A percentile compares a stretch with the other conserved stretches of the same genome.
phyloP scores from a whole-genome alignment of 2,888 invertebrate genomes.

The Netelia virgata region DNA sequence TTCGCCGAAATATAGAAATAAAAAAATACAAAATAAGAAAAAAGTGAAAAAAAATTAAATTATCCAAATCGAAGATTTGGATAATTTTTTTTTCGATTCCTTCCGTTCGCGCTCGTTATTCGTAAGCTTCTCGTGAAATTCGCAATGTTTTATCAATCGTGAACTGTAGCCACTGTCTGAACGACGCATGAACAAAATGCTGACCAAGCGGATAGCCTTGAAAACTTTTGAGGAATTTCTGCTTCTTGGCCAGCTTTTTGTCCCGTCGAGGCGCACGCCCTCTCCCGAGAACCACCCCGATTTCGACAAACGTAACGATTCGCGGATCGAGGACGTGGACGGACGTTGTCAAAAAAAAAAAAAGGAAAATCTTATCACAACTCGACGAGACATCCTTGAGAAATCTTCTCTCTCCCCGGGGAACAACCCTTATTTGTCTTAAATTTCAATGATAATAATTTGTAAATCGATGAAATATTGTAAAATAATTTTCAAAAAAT shows the following conservation, averaged over 20 bases:
- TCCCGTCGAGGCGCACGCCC: background rate
- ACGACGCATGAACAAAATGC: constrained; percentile 27
- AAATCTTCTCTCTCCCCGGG: no score
- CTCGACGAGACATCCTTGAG: no score
- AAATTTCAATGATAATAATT: no score
- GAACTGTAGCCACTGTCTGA: background rate
- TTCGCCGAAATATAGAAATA: constrained; percentile 46
- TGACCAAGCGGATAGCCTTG: constrained; percentile 52
- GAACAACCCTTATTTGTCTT: no score
- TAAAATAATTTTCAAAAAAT: no score
- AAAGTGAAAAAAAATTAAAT: background rate
- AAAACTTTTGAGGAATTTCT: constrained; percentile 50
- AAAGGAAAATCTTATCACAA: no score
- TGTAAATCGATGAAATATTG: no score
- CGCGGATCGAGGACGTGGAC: background rate
- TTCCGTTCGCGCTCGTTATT: no score
- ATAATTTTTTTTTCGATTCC: background rate
- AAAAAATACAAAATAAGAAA: background rate
- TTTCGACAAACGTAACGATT: background rate
- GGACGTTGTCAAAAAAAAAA: no score
- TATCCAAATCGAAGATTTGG: background rate
- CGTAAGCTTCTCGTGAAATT: no score
- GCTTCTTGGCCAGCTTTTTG: background rate
- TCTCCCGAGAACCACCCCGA: constrained; percentile 6
- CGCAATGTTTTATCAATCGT: background rate